These are phyloP conservation scores for Parus major DNA, from an alignment of 2,113 vertebrate species.

Conservation along the genomic window DNA sequence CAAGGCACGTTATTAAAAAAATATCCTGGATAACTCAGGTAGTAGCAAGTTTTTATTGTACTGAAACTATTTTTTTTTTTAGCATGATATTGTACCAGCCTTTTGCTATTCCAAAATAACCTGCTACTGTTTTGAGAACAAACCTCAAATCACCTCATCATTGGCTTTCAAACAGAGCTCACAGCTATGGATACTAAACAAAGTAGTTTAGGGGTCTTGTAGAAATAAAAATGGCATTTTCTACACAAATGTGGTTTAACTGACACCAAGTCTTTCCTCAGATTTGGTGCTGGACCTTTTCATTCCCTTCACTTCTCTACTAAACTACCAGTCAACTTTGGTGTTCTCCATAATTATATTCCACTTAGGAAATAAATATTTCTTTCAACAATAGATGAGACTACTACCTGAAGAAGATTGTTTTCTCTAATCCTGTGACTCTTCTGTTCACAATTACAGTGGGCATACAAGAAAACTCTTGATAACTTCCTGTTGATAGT, in stretches of 20 bases:
- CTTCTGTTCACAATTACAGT: conserved; percentile 58
- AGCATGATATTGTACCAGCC: background rate
- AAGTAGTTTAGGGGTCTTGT: background rate
- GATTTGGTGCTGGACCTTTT: background rate
- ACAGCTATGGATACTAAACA: background rate
- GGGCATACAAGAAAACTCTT: conserved; percentile 54
- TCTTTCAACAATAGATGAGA: background rate
- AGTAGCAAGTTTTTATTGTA: background rate
- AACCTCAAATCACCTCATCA: background rate
- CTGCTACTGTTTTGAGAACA: background rate
- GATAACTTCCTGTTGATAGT: conserved; percentile 59
- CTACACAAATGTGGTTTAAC: background rate
- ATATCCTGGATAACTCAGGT: background rate
- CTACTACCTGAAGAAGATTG: conserved; percentile 17
- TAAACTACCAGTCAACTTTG: background rate
- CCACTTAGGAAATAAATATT: background rate
- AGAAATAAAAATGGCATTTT: background rate
- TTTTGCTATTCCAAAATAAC: background rate
- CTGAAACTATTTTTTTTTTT: background rate
- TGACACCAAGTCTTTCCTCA: background rate
- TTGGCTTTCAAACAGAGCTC: background rate
- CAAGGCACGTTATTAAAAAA: background rate
- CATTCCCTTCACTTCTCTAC: background rate
- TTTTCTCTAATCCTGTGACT: conserved; percentile 21
- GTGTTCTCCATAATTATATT: background rate